phyloP scores from a whole-genome alignment of 1,140 invertebrate genomes.

The Papilio xuthus region DNA sequence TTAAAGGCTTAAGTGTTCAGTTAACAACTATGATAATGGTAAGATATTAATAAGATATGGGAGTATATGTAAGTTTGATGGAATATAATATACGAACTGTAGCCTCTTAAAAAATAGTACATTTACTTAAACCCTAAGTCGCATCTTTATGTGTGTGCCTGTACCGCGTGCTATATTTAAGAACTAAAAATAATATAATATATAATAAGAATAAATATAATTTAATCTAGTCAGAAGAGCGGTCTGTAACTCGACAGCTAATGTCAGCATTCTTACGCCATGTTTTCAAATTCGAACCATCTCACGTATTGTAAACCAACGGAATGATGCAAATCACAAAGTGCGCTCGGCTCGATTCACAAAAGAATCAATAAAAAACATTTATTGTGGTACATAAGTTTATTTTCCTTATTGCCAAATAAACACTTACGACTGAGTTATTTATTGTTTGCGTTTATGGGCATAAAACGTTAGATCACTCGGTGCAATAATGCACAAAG shows the following conservation, averaged over 20 bases:
- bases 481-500: neutral
- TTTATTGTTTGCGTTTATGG: slow-evolving; percentile 25
- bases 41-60: neutral
- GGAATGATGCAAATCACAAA: slow-evolving; percentile 36
- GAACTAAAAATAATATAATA: neutral
- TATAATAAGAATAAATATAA: neutral
- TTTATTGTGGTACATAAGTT: slow-evolving; percentile 31
- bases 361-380: slow-evolving; percentile 31
- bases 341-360: slow-evolving; percentile 22
- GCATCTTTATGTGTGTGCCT: too few species aligned
- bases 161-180: too few species aligned
- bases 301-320: slow-evolving; percentile 34
- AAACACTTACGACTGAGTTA: slow-evolving; percentile 27
- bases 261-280: slow-evolving; percentile 36
- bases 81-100: neutral
- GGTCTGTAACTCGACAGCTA: neutral
- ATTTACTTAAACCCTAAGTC: neutral
- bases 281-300: slow-evolving; percentile 36
- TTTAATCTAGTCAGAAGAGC: neutral
- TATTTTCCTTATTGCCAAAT: slow-evolving; percentile 32
- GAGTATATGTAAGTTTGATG: neutral
- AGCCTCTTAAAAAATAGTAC: neutral
- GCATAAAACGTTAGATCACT: neutral
- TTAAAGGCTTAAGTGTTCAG: too few species aligned
- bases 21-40: too few species aligned